Base-by-base conservation (phyloP, 2,888 invertebrate genomes). In the Melanophora roralis region DNA sequence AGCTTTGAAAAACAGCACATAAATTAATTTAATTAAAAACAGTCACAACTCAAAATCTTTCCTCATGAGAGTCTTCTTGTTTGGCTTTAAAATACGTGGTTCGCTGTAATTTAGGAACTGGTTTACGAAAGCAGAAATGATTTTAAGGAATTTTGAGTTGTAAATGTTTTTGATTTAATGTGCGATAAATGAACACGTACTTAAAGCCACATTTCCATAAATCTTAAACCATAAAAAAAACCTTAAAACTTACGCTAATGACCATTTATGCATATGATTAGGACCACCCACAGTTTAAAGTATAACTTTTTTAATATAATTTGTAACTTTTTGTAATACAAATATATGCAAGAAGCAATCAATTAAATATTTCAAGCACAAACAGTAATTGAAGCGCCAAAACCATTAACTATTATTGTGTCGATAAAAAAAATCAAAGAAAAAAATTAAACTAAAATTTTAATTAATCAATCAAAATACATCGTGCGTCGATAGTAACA, bases 351-450 rank as follows among this genome's bases (percentile, higher is more conserved):
- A 65, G 65, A 74, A 64, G 45, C 27, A 53, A n/a, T 51, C 62
- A 67, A 81, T 74, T 74, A 73, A 74, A 67, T 67, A 81, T 78
- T 81, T 74, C 47, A 78, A 71, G 69, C 74, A 74, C 81, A 81
- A 53, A 78, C 55, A 49, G 74, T 38, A 62, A 81, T 74, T 65
- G 74, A 62, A 78, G 81, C 81, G 81, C 81, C 81, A 78, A 81
- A 78, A 71, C 80, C 69, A 78, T 78, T 69, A 81, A 80, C 72
- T 73, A 73, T 80, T 76, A 43, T 73, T 76, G 51, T 76, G 76
- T 73, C 72, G 68, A 68, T 64, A 73, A 76, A 68, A 73, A 38
- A 36, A 76, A 64, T n/a, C n/a, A n/a, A n/a, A n/a, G n/a, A n/a
- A n/a, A n/a, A n/a, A n/a, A n/a, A n/a, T n/a, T n/a, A n/a, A n/a